Conservation (phyloP, 64 coral and sea anemone species). For the Dendronephthya gigantea region DNA sequence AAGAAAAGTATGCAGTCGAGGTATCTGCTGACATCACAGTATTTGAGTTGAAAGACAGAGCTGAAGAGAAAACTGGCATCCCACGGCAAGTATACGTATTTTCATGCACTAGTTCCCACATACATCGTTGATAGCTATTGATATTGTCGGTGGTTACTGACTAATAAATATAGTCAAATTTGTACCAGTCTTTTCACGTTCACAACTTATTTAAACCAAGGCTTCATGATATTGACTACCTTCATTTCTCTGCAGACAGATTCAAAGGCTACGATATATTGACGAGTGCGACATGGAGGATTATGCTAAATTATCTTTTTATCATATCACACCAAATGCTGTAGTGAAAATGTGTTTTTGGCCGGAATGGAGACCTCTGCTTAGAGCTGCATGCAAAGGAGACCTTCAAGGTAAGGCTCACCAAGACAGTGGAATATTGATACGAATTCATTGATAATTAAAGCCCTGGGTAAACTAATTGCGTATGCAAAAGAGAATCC, state of each 20-base stretch:
- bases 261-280: not conserved
- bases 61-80: not conserved
- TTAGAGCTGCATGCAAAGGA: not conserved
- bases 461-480: too few relatives aligned
- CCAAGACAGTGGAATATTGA: too few relatives aligned
- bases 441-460: too few relatives aligned
- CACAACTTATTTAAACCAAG: too few relatives aligned
- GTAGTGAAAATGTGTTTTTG: not conserved
- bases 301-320: not conserved
- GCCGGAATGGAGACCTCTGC: conserved; percentile 3
- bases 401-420: not conserved
- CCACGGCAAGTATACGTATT: conserved; percentile 18
- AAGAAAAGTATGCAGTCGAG: not conserved
- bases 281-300: conserved; percentile 7
- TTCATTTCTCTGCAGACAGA: not conserved
- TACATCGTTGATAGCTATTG: too few relatives aligned
- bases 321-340: not conserved
- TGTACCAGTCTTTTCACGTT: too few relatives aligned
- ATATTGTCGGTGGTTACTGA: too few relatives aligned
- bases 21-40: not conserved
- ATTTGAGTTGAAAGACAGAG: conserved; percentile 3
- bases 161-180: too few relatives aligned
- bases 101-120: too few relatives aligned
- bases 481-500: too few relatives aligned
- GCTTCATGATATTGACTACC: too few relatives aligned